Percentiles rank a stretch among this genome's conserved stretches.
These are phyloP conservation scores for Gobio gobio DNA, from an alignment of 2,113 vertebrate species.

Conservation along the genomic window DNA sequence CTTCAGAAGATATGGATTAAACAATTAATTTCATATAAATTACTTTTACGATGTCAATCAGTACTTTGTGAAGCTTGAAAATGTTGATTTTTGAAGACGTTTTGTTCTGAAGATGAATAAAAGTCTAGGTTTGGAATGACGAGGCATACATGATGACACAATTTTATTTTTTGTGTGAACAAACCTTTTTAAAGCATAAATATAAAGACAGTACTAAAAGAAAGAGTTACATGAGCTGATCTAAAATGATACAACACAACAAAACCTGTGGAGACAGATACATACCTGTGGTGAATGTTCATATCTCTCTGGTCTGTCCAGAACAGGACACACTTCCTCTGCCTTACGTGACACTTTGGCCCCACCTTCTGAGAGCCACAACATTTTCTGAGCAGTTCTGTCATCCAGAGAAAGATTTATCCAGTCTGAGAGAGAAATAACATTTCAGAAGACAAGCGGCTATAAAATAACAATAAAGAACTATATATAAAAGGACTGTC, in stretches of 20 bases:
- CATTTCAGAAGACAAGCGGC: background rate
- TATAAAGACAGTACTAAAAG: background rate
- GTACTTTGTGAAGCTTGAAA: background rate
- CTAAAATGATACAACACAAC: background rate
- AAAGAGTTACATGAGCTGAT: background rate
- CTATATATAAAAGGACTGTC: background rate
- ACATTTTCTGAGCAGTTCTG: conserved; percentile 75
- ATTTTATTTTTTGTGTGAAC: background rate
- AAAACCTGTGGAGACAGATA: background rate
- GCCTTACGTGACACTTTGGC: conserved; percentile 71
- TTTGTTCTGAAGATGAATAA: background rate
- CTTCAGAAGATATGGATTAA: background rate
- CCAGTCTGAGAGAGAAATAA: conserved; percentile 67
- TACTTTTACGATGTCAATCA: background rate
- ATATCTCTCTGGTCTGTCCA: conserved; percentile 76
- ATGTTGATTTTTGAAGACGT: no score
- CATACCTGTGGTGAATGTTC: conserved; percentile 75
- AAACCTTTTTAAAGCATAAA: background rate
- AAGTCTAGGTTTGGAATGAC: background rate
- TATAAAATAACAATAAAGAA: background rate
- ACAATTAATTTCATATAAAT: background rate
- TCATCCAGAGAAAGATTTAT: conserved; percentile 72
- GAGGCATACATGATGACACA: background rate
- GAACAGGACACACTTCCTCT: conserved; percentile 74
- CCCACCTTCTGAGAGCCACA: conserved; percentile 76